phyloP scores from a whole-genome alignment of 2,888 invertebrate genomes.

The Oscheius onirici region DNA sequence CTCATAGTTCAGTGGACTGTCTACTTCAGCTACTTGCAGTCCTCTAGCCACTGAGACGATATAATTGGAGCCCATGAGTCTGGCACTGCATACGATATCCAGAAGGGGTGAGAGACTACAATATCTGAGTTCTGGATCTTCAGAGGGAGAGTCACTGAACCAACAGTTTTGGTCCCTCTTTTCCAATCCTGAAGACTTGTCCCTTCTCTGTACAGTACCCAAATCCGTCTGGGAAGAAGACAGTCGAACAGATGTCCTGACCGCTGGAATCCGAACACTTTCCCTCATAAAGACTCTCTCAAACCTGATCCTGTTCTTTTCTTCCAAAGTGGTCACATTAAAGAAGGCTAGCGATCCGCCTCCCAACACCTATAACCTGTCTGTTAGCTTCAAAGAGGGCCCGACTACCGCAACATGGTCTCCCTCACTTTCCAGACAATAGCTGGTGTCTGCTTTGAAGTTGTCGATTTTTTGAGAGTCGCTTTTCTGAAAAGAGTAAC shows the following conservation, averaged over 20 bases:
- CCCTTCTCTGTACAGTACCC: conserved; percentile 1
- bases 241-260: background rate
- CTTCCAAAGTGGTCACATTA: background rate
- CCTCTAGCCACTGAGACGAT: background rate
- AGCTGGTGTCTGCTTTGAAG: conserved; percentile 15
- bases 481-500: conserved; percentile 37
- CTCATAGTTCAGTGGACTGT: conserved; percentile 10
- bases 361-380: conserved; percentile 14
- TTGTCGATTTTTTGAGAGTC: conserved; percentile 14
- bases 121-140: background rate
- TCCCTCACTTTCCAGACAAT: conserved; percentile 31
- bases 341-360: background rate
- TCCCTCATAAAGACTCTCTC: background rate
- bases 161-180: background rate
- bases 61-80: background rate
- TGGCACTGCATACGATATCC: background rate
- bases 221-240: background rate
- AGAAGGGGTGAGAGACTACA: conserved; percentile 7
- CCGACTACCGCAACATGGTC: conserved; percentile 33
- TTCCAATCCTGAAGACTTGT: background rate
- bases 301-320: background rate
- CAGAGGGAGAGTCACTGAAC: background rate
- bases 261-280: background rate
- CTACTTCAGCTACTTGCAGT: background rate
- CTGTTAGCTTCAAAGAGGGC: no score